Evolutionary conservation across 2,888 invertebrate species (phyloP), one percentile per base, ranked within the genome.

Genomic region (Philhelius pedissequus): DNA sequence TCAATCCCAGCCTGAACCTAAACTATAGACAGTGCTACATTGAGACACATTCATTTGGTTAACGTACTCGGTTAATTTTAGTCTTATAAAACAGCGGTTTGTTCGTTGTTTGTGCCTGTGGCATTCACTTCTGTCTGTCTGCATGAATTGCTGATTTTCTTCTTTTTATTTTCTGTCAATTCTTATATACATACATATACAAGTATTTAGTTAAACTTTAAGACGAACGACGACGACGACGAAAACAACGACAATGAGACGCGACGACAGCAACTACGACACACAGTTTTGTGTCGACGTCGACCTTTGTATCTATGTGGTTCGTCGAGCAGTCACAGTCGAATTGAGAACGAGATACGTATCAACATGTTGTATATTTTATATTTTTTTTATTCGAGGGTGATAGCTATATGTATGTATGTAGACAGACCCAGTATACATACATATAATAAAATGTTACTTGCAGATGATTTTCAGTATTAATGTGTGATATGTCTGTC

Each of bases 31-130:
- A 58, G 20, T 38, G 8, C 6, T 32, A n/a, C 15, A n/a, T n/a
- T n/a, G n/a, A 70, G 27, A 35, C 25, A 18, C 6, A 64, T 56
- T 40, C 66, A 50, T 40, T 76, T 25, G 48, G 43, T 35, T 76
- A 77, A 82, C 76, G 76, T 82, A 48, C 70, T 45, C 73, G 11
- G 71, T 62, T 77, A 77, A 73, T 82, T 77, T 82, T 77, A 73
- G 82, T 68, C 40, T 35, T 54, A 18, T 52, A 54, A n/a, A n/a
- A 64, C 64, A 45, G 48, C 66, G 30, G 52, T 60, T 69, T 66
- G 60, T 69, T 56, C 30, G 69, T 56, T 66, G 56, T 30, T 64
- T 66, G 69, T 83, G 74, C 50, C 27, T 78, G 56, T 74, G 78
- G 74, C 66, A 73, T 60, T 80, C 77, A 52, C 54, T 52, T 56